These are phyloP conservation scores for Brassicogethes aeneus DNA, from an alignment of 2,888 invertebrate genomes.

Conservation along the genomic window DNA sequence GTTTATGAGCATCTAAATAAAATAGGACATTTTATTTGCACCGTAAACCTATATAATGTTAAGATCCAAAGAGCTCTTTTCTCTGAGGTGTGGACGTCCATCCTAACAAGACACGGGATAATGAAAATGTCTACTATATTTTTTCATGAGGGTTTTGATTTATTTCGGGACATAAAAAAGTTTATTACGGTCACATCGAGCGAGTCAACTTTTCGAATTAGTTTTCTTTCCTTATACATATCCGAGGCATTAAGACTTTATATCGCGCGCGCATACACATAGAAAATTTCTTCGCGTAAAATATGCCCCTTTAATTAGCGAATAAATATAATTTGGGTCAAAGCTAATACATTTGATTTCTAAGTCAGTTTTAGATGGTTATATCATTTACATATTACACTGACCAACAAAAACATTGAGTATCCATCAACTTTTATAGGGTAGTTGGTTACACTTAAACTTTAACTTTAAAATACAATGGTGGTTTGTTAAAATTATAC, in stretches of 20 bases:
- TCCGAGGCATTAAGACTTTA: conserved; percentile 3
- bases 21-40: conserved; percentile 11
- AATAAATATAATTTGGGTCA: too few species aligned
- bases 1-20: too few species aligned
- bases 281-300: not conserved
- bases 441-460: too few species aligned
- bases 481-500: too few species aligned
- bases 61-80: conserved; percentile 11
- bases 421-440: too few species aligned
- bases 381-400: too few species aligned
- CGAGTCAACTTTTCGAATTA: conserved; percentile 26
- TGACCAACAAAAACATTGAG: too few species aligned
- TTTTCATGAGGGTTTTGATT: conserved; percentile 27
- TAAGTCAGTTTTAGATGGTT: too few species aligned
- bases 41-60: conserved; percentile 12
- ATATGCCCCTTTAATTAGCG: too few species aligned
- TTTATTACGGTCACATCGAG: conserved; percentile 29
- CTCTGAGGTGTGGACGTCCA: conserved; percentile 14
- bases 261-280: conserved; percentile 1
- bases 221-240: conserved; percentile 21
- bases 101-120: too few species aligned
- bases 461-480: too few species aligned
- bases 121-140: conserved; percentile 20
- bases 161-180: conserved; percentile 26
- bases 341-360: too few species aligned